Evolutionary conservation across 2,113 vertebrate species (phyloP).

Genomic region (Cranoglanis bouderius): DNA sequence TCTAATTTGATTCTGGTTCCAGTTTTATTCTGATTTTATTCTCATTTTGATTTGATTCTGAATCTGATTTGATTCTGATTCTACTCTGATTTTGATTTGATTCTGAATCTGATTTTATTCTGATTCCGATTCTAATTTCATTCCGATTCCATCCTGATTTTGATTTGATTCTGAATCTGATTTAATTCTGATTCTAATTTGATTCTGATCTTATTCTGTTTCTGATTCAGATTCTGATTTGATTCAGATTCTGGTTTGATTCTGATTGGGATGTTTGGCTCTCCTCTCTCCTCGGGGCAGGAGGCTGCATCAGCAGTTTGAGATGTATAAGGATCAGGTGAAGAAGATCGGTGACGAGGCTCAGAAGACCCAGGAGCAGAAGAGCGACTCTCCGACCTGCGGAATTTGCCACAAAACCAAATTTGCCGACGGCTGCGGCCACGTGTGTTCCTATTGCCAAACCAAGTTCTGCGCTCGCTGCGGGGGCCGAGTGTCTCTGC

Average conservation of each 20-base stretch:
- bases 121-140: background rate
- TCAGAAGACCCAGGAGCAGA: constrained; percentile 82
- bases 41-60: background rate
- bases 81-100: background rate
- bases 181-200: background rate
- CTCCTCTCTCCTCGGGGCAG: constrained; percentile 59
- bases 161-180: background rate
- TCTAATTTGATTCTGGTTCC: background rate
- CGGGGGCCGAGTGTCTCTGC: constrained; percentile 85
- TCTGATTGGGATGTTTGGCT: background rate
- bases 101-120: background rate
- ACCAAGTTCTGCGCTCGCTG: constrained; percentile 89
- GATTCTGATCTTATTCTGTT: background rate
- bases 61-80: background rate
- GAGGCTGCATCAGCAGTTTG: constrained; percentile 89
- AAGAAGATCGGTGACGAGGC: constrained; percentile 90
- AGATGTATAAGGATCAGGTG: constrained; percentile 91
- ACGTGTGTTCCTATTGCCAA: constrained; percentile 94
- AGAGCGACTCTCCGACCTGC: constrained; percentile 84
- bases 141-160: too few species aligned
- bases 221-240: background rate
- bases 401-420: constrained; percentile 93
- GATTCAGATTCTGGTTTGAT: background rate
- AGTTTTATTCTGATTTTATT: background rate
- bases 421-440: constrained; percentile 89